Conservation (phyloP, 1,140 invertebrate species). For the Drosophila trapezifrons region DNA sequence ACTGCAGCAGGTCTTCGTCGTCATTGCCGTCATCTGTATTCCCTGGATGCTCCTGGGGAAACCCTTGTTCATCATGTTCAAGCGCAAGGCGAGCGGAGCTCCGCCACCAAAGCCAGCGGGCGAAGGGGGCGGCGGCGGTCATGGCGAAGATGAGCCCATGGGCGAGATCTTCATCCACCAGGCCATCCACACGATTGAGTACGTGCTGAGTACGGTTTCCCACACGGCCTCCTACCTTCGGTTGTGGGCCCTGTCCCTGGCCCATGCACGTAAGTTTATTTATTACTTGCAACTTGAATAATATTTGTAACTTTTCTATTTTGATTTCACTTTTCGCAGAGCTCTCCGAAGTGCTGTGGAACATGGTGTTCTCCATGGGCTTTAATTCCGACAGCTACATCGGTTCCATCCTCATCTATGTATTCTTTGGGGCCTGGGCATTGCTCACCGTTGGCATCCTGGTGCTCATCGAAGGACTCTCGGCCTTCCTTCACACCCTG, state of each 20-base stretch:
- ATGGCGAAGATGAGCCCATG: constrained; percentile 88
- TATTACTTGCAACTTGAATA: background rate
- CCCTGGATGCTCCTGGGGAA: constrained; percentile 97
- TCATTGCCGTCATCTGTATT: constrained; percentile 92
- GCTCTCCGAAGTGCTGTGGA: constrained; percentile 95
- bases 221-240: constrained; percentile 98
- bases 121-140: constrained; percentile 36
- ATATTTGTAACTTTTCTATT: background rate
- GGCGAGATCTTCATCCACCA: constrained; percentile 96
- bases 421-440: constrained; percentile 93
- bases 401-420: constrained; percentile 86
- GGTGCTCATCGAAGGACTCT: constrained; percentile 98
- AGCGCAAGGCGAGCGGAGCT: constrained; percentile 20
- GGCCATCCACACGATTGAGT: constrained; percentile 98
- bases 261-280: constrained; percentile 91
- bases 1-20: constrained; percentile 90
- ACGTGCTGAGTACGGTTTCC: constrained; percentile 96
- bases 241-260: constrained; percentile 97
- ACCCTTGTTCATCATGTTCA: constrained; percentile 88
- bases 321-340: constrained; percentile 85
- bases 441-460: constrained; percentile 95
- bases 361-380: constrained; percentile 88
- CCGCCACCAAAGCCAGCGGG: constrained; percentile 14
- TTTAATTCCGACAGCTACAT: constrained; percentile 42
- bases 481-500: constrained; percentile 98